Percentiles rank a stretch among this genome's conserved stretches.
Evolutionary conservation across 2,888 invertebrate species (phyloP).

Genomic region (Thereva nobilitata): DNA sequence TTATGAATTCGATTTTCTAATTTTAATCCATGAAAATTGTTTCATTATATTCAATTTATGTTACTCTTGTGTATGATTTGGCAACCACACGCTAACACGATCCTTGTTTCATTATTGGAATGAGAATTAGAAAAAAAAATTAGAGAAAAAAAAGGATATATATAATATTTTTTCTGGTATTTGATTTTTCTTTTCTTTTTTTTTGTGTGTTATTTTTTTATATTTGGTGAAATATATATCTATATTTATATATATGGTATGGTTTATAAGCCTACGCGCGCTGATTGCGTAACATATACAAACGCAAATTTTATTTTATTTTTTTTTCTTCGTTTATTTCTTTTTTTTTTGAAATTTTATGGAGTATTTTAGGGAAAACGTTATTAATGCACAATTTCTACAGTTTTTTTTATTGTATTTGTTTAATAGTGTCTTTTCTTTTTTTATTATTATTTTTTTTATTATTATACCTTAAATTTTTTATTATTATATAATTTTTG

Average conservation of each 20-base stretch:
- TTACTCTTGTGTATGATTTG: no score
- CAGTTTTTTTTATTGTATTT: no score
- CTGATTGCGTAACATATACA: slow-evolving; percentile 40
- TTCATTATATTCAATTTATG: no score
- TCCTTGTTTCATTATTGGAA: background rate
- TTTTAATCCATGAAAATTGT: no score
- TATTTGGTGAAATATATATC: no score
- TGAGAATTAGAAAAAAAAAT: background rate
- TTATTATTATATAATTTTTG: slow-evolving; percentile 26
- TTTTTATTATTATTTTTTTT: slow-evolving; percentile 15
- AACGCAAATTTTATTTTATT: slow-evolving; percentile 14
- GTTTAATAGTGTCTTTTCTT: background rate
- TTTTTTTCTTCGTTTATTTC: slow-evolving; percentile 4
- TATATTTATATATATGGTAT: no score
- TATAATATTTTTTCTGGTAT: background rate
- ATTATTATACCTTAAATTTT: slow-evolving; percentile 6
- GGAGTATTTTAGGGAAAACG: no score
- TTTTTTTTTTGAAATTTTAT: background rate
- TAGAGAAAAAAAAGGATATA: background rate
- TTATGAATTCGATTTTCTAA: no score
- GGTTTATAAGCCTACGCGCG: slow-evolving; percentile 18
- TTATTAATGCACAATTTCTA: no score
- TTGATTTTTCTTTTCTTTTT: background rate
- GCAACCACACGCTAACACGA: no score
- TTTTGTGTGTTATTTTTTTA: no score